A percentile compares a stretch with the other conserved stretches of the same genome.
phyloP scores from a whole-genome alignment of 30 jellyfish, hydroid and myxozoan species.

The Cassiopea xamachana region DNA sequence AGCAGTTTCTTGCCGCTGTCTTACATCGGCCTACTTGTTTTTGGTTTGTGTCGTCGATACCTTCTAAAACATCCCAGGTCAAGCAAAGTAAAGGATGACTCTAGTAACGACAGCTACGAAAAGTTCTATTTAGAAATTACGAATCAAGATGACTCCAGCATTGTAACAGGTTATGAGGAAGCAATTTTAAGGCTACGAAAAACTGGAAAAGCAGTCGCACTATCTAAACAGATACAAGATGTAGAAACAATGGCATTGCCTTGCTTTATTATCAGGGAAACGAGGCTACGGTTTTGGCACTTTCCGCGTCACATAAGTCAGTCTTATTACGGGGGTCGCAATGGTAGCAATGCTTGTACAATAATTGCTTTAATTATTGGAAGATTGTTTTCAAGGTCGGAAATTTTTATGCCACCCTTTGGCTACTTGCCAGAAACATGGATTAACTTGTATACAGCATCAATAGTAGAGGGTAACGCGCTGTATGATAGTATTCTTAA shows the following conservation, averaged over 20 bases:
- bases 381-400: slow-evolving; percentile 94
- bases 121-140: slow-evolving; percentile 7
- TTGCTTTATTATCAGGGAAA: slow-evolving; percentile 70
- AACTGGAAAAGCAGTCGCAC: slow-evolving; percentile 15
- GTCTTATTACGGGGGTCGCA: slow-evolving; percentile 96
- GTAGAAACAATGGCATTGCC: slow-evolving; percentile 53
- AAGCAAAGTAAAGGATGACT: not conserved
- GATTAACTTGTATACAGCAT: slow-evolving; percentile 79
- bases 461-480: slow-evolving; percentile 92
- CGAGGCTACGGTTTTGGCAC: slow-evolving; percentile 83
- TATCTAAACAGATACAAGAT: slow-evolving; percentile 33
- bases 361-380: slow-evolving; percentile 91
- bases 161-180: slow-evolving; percentile 55
- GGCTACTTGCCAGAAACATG: slow-evolving; percentile 85
- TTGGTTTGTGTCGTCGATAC: slow-evolving; percentile 54
- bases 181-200: slow-evolving; percentile 64
- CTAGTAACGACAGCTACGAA: slow-evolving; percentile 17
- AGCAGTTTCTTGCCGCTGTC: slow-evolving; percentile 80
- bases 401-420: slow-evolving; percentile 62
- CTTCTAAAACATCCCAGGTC: slow-evolving; percentile 9
- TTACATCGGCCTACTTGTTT: slow-evolving; percentile 62
- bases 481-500: slow-evolving; percentile 83
- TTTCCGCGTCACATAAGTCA: slow-evolving; percentile 92
- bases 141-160: slow-evolving; percentile 41
- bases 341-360: slow-evolving; percentile 99